phyloP scores from a whole-genome alignment of 2,888 invertebrate species.

The Diadromus collaris region DNA sequence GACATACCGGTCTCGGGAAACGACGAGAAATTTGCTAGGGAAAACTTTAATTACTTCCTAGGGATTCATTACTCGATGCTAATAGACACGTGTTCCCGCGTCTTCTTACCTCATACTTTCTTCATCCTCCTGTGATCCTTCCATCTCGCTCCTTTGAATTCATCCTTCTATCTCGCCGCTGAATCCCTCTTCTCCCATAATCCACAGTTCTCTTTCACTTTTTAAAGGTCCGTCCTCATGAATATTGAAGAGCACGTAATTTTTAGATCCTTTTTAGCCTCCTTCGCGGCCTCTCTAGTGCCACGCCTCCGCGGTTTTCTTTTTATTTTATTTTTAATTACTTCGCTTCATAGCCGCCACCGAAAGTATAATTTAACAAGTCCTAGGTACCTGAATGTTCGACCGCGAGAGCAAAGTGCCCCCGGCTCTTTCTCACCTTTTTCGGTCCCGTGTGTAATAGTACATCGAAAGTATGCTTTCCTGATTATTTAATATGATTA shows the following conservation, averaged over 20 bases:
- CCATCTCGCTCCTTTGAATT: background rate
- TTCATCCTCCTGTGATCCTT: background rate
- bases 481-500: background rate
- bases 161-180: background rate
- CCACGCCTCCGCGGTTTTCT: background rate
- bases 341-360: conserved; percentile 4
- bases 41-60: conserved; percentile 78
- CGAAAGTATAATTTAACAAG: conserved; percentile 26
- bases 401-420: background rate
- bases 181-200: background rate
- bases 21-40: conserved; percentile 70
- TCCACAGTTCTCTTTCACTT: conserved; percentile 62
- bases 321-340: conserved; percentile 7
- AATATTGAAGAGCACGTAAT: conserved; percentile 73
- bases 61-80: conserved; percentile 77
- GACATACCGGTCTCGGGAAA: conserved; percentile 44
- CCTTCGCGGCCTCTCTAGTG: conserved; percentile 16
- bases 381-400: conserved; percentile 14
- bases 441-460: background rate
- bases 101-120: conserved; percentile 14
- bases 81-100: conserved; percentile 75
- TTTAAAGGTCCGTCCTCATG: conserved; percentile 69
- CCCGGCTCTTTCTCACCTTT: background rate
- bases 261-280: conserved; percentile 56
- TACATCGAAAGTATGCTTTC: background rate